A percentile compares a stretch with the other conserved stretches of the same genome.
These are phyloP conservation scores for Teleogryllus occipitalis DNA, from an alignment of 1,140 invertebrate species.

Conservation along the genomic window DNA sequence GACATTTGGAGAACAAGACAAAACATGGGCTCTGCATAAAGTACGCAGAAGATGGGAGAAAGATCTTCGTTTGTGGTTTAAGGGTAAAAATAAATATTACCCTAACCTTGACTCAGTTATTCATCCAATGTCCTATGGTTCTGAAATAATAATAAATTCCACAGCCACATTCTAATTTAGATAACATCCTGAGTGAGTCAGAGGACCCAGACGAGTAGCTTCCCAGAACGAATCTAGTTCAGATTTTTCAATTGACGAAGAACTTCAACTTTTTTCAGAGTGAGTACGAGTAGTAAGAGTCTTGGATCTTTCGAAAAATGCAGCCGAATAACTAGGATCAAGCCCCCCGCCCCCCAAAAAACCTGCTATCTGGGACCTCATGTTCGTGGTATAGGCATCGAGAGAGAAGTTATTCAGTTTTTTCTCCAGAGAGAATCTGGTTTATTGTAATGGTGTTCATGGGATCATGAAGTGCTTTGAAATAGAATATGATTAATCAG, in stretches of 20 bases:
- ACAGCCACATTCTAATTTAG: slow-evolving; percentile 11
- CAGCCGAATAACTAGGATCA: no score
- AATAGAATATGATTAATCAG: slow-evolving; percentile 18
- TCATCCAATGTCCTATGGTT: neutral
- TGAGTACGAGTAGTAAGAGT: neutral
- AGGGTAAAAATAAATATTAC: slow-evolving; percentile 15
- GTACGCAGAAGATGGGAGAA: neutral
- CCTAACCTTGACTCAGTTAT: slow-evolving; percentile 9
- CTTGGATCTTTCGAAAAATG: neutral
- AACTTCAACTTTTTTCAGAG: slow-evolving; percentile 9
- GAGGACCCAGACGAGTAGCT: neutral
- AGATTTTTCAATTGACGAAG: neutral
- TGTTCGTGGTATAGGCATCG: no score
- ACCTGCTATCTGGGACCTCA: no score
- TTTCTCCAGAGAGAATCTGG: no score
- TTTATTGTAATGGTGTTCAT: slow-evolving; percentile 14
- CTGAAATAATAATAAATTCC: slow-evolving; percentile 7
- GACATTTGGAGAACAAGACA: slow-evolving; percentile 18
- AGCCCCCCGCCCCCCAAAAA: no score
- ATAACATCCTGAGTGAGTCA: neutral
- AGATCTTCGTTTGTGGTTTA: slow-evolving; percentile 22
- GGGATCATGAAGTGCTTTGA: no score
- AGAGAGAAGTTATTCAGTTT: no score
- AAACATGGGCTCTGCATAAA: slow-evolving; percentile 14
- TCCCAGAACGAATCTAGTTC: slow-evolving; percentile 10